Evolutionary conservation across 2,888 invertebrate genomes (phyloP).

Genomic region (Eristalis pertinax): DNA sequence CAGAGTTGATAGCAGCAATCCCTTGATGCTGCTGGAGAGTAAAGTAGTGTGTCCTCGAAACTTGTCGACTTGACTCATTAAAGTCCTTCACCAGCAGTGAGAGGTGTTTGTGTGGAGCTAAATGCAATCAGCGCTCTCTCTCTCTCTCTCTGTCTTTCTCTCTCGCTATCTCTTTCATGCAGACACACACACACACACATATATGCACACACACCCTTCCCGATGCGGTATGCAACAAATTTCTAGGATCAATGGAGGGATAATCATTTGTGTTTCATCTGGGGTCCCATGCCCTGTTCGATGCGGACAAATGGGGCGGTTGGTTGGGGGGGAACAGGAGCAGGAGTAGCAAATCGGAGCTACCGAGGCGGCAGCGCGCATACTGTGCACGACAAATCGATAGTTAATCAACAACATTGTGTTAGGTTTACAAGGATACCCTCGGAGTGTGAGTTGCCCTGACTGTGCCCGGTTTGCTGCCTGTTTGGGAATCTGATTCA

Average conservation of each 20-base stretch:
- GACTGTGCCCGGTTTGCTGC: not conserved
- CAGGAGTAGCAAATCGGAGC: no score
- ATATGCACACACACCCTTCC: not conserved
- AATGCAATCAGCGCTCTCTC: not conserved
- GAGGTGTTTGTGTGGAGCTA: not conserved
- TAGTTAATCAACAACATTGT: conserved; percentile 70
- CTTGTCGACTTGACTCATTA: conserved; percentile 48
- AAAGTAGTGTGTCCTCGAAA: conserved; percentile 43
- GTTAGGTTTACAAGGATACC: conserved; percentile 57
- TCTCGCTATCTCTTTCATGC: not conserved
- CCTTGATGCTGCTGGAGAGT: conserved; percentile 1
- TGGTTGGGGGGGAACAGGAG: no score
- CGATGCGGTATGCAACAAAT: conserved; percentile 58
- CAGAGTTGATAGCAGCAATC: conserved; percentile 7
- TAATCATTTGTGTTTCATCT: conserved; percentile 44
- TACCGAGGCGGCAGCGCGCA: not conserved
- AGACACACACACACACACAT: not conserved
- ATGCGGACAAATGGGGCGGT: no score
- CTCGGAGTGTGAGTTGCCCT: not conserved
- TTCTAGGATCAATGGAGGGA: conserved; percentile 47
- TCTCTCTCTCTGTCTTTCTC: not conserved
- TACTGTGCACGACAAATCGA: conserved; percentile 65
- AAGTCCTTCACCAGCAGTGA: not conserved
- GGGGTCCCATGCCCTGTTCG: not conserved
- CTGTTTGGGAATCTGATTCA: conserved; percentile 58